Conservation (phyloP, 2,888 invertebrate genomes). For the Drosophila ustulata region DNA sequence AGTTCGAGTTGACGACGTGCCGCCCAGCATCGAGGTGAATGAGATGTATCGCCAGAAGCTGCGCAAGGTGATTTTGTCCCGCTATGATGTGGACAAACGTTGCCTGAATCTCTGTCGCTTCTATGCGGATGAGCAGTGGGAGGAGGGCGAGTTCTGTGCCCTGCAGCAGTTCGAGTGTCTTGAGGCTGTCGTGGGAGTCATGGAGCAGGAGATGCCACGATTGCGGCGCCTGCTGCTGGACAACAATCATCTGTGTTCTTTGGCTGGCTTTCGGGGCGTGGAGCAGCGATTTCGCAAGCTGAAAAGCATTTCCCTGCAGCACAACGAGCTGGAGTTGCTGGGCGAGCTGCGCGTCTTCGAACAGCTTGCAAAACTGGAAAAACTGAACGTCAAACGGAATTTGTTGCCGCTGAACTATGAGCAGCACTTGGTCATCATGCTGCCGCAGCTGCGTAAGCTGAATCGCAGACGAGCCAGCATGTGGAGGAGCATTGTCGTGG, state of each 20-base stretch:
- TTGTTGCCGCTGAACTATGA: constrained; percentile 47
- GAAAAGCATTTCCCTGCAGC: constrained; percentile 40
- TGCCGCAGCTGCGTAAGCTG: constrained; percentile 30
- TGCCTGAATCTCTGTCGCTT: constrained; percentile 46
- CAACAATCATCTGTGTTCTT: constrained; percentile 45
- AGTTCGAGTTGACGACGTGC: constrained; percentile 36
- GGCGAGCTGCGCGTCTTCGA: constrained; percentile 31
- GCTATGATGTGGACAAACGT: constrained; percentile 38
- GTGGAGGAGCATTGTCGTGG: background rate
- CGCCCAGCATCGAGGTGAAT: constrained; percentile 47
- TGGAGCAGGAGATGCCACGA: constrained; percentile 43
- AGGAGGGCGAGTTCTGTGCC: constrained; percentile 44
- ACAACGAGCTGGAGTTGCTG: constrained; percentile 37
- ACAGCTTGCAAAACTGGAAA: constrained; percentile 21
- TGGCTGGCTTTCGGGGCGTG: constrained; percentile 36
- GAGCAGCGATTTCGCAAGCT: constrained; percentile 39
- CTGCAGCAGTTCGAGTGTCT: constrained; percentile 47
- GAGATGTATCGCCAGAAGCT: constrained; percentile 20
- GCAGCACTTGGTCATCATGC: constrained; percentile 28
- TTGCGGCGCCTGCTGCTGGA: constrained; percentile 47
- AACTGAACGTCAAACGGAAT: constrained; percentile 40
- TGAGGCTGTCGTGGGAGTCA: constrained; percentile 32
- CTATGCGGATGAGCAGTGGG: constrained; percentile 41
- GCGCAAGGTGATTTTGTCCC: constrained; percentile 25
- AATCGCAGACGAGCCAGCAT: constrained; percentile 25